These are phyloP conservation scores for Chaitophorus viminalis DNA, from an alignment of 2,888 invertebrate genomes.

Conservation along the genomic window DNA sequence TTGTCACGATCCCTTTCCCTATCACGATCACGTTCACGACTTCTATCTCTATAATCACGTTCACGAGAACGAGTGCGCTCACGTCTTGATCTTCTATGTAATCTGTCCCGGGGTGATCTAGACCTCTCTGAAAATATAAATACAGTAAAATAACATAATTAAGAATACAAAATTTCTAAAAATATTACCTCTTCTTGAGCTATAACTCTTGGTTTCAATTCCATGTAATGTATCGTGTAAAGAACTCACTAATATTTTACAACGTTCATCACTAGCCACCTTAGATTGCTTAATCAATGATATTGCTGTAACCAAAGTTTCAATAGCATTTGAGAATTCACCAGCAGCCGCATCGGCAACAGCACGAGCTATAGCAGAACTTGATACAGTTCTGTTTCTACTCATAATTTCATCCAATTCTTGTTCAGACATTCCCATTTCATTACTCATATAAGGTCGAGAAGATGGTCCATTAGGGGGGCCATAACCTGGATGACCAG, in stretches of 20 bases:
- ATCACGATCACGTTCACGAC: conserved; percentile 72
- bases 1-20: conserved; percentile 69
- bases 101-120: conserved; percentile 70
- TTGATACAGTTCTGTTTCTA: conserved; percentile 95
- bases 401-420: conserved; percentile 99
- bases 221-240: conserved; percentile 96
- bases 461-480: conserved; percentile 64
- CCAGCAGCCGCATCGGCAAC: conserved; percentile 96
- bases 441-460: conserved; percentile 68
- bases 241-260: conserved; percentile 96
- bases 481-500: conserved; percentile 70
- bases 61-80: conserved; percentile 72
- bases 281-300: conserved; percentile 98
- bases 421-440: conserved; percentile 80
- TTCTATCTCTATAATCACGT: conserved; percentile 70
- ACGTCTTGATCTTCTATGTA: conserved; percentile 73
- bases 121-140: conserved; percentile 62
- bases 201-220: conserved; percentile 97
- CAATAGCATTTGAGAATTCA: conserved; percentile 98
- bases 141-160: not conserved
- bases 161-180: conserved; percentile 34
- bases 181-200: conserved; percentile 73
- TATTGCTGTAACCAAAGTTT: conserved; percentile 98
- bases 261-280: conserved; percentile 94
- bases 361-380: conserved; percentile 95